Evolutionary conservation across 2,888 invertebrate genomes (phyloP).

Genomic region (Galeruca laticollis): DNA sequence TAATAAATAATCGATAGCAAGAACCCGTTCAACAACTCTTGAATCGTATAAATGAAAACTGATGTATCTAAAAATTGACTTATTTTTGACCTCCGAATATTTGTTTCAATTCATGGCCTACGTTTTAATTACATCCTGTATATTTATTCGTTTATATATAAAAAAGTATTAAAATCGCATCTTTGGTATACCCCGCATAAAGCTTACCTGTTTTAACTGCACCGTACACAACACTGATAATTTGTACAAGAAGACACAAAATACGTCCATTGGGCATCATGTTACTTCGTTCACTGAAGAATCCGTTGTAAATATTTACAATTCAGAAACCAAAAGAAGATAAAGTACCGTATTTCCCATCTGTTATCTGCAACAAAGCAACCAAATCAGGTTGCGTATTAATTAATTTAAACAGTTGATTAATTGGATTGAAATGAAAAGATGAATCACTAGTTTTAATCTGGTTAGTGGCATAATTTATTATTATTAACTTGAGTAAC

Average conservation of each 20-base stretch:
- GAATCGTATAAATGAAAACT: no score
- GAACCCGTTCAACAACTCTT: no score
- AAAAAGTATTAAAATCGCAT: no score
- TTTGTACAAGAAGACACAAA: neutral
- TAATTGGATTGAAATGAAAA: neutral
- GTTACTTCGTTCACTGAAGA: slow-evolving; percentile 1
- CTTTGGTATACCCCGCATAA: neutral
- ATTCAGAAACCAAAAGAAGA: slow-evolving; percentile 17
- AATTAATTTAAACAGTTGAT: neutral
- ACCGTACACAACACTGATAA: neutral
- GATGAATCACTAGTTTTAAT: neutral
- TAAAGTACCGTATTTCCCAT: slow-evolving; percentile 13
- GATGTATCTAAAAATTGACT: no score
- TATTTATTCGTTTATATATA: no score
- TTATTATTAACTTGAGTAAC: neutral
- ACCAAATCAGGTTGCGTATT: slow-evolving; percentile 1
- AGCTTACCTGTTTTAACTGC: slow-evolving; percentile 13
- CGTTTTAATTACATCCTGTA: no score
- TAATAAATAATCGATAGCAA: no score
- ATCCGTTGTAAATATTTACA: neutral
- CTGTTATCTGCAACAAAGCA: slow-evolving; percentile 23
- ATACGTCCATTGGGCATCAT: slow-evolving; percentile 1
- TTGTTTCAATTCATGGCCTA: no score
- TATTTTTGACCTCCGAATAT: no score
- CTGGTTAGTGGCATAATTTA: neutral